Evolutionary conservation across 2,797 vertebrate genomes (phyloP).

Genomic region (Borostomias antarcticus): DNA sequence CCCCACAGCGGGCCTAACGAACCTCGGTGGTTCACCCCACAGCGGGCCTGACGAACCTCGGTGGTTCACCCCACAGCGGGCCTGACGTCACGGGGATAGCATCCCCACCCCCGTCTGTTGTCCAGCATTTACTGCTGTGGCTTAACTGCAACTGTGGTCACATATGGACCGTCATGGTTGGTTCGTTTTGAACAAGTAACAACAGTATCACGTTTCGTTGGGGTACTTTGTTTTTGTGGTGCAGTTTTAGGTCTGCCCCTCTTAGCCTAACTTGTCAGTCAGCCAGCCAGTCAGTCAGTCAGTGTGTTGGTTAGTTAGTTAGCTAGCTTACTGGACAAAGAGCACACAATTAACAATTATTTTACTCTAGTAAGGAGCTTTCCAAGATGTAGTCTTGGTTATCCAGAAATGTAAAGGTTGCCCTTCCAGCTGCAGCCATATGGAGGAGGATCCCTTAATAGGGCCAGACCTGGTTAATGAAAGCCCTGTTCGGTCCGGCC

Average conservation of each 20-base stretch:
- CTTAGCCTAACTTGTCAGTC: too few relatives aligned
- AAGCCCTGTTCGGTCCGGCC: slow-evolving; percentile 37
- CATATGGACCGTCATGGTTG: slow-evolving; percentile 10
- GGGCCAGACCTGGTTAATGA: slow-evolving; percentile 55
- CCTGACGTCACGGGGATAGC: slow-evolving; percentile 1
- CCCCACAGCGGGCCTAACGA: not conserved
- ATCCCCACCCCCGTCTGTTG: not conserved
- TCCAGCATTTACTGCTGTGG: not conserved
- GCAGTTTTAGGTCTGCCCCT: not conserved
- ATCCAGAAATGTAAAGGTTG: slow-evolving; percentile 27
- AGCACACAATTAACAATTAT: not conserved
- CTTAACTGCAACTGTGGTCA: not conserved
- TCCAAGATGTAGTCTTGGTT: slow-evolving; percentile 16
- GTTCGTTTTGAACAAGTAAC: slow-evolving; percentile 14
- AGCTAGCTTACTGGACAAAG: not conserved
- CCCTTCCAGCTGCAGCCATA: slow-evolving; percentile 48
- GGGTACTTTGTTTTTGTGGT: slow-evolving; percentile 5
- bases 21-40: too few relatives aligned
- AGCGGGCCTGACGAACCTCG: not conserved
- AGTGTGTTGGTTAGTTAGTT: too few relatives aligned
- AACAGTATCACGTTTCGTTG: slow-evolving; percentile 13
- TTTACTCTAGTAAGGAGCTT: not conserved
- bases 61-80: not conserved
- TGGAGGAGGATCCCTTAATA: slow-evolving; percentile 51
- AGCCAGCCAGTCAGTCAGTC: too few relatives aligned